Evolutionary conservation across 2,113 vertebrate species (phyloP).

Genomic region (Sceloporus undulatus): DNA sequence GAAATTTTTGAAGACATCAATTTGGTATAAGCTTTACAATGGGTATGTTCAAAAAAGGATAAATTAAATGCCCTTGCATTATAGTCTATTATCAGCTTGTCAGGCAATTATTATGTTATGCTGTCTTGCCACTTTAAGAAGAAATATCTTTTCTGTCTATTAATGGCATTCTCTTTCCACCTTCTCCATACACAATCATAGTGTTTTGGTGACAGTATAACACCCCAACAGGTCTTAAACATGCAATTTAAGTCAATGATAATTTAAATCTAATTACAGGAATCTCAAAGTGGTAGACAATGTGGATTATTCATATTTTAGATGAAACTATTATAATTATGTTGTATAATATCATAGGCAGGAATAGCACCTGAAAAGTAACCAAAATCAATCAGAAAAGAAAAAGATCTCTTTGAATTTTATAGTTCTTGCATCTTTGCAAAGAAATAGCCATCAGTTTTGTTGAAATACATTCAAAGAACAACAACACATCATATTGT

Average conservation of each 20-base stretch:
- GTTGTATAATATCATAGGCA: constrained; percentile 11
- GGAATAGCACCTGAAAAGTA: constrained; percentile 54
- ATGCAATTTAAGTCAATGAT: constrained; percentile 49
- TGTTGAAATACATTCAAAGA: neutral
- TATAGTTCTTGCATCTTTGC: constrained; percentile 26
- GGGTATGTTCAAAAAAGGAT: constrained; percentile 46
- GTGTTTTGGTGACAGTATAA: constrained; percentile 11
- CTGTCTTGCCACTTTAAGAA: constrained; percentile 44
- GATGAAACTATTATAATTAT: constrained; percentile 53
- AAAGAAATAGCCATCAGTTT: neutral
- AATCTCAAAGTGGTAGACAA: constrained; percentile 39
- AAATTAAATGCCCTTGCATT: constrained; percentile 52
- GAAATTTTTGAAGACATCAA: constrained; percentile 51
- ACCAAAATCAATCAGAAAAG: neutral
- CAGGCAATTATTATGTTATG: constrained; percentile 50
- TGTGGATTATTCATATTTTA: constrained; percentile 54
- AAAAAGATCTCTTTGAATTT: constrained; percentile 28
- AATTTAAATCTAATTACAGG: constrained; percentile 62
- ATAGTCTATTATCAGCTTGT: constrained; percentile 47
- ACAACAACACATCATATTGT: neutral
- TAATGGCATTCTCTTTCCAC: constrained; percentile 5
- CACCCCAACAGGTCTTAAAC: neutral
- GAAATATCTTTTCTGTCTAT: neutral
- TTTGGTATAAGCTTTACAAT: constrained; percentile 52
- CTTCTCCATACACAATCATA: neutral